Evolutionary conservation across 2,113 vertebrate species (phyloP).

Genomic region (Pogonocichla stellata): DNA sequence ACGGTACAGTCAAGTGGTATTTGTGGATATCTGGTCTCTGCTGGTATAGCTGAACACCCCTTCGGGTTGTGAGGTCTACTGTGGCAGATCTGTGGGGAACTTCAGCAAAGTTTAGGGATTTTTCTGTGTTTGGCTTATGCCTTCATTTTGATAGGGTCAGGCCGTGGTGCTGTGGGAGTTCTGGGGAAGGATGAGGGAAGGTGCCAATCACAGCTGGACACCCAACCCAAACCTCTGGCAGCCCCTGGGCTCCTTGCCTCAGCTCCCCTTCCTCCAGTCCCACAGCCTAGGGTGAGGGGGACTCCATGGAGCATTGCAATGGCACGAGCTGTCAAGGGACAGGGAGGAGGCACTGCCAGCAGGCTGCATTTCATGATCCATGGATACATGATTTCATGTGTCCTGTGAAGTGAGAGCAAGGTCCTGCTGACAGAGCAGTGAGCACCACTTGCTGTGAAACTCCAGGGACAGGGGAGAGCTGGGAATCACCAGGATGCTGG

Average conservation of each 20-base stretch:
- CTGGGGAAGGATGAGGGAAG: not conserved
- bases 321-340: not conserved
- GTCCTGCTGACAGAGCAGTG: not conserved
- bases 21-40: not conserved
- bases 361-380: not conserved
- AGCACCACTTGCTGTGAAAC: not conserved
- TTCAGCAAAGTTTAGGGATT: not conserved
- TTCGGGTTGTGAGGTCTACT: accelerated
- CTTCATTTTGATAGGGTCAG: not conserved
- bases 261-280: not conserved
- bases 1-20: accelerated
- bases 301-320: not conserved
- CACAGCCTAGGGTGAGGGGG: not conserved
- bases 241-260: not conserved
- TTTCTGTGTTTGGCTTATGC: not conserved
- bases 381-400: not conserved
- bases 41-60: not conserved
- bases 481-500: not conserved
- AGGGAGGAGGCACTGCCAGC: not conserved
- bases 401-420: not conserved
- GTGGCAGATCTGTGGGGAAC: accelerated
- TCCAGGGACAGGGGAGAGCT: accelerated
- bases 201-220: not conserved
- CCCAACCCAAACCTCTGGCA: not conserved
- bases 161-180: not conserved